Percentiles rank a stretch among this genome's conserved stretches.
phyloP scores from a whole-genome alignment of 1,140 invertebrate genomes.

The Papilio polytes region DNA sequence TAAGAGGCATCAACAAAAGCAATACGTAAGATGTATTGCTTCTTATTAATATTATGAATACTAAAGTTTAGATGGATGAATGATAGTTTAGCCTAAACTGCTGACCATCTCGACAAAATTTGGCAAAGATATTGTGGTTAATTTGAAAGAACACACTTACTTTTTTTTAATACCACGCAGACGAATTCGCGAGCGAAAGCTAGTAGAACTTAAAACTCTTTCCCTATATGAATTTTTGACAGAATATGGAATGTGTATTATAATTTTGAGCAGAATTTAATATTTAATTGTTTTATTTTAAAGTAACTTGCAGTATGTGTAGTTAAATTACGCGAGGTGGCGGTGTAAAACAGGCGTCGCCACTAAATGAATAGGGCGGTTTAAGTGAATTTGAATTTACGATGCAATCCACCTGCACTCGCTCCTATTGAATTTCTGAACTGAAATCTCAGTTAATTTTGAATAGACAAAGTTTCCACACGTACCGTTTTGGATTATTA shows the following conservation, averaged over 20 bases:
- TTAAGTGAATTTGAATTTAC: constrained; percentile 22
- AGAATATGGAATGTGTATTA: neutral
- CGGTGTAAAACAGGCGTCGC: neutral
- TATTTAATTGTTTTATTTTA: no score
- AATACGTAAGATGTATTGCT: no score
- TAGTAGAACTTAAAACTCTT: neutral
- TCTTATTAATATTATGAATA: no score
- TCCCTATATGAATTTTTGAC: neutral
- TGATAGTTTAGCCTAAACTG: no score
- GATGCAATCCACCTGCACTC: neutral
- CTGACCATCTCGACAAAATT: no score
- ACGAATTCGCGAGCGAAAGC: no score
- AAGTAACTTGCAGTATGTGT: neutral
- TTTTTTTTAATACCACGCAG: no score
- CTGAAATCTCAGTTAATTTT: constrained; percentile 18
- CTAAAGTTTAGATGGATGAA: no score
- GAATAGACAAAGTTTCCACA: constrained; percentile 16
- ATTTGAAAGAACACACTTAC: no score
- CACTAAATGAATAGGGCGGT: constrained; percentile 14
- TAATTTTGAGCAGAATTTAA: neutral
- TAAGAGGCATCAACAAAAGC: no score
- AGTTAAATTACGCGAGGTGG: constrained; percentile 3
- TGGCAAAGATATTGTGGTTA: no score
- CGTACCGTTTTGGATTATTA: constrained; percentile 16
- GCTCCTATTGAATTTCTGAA: constrained; percentile 22